A percentile compares a stretch with the other conserved stretches of the same genome.
Evolutionary conservation across 2,888 invertebrate species (phyloP).

Genomic region (Odontocerum albicorne): DNA sequence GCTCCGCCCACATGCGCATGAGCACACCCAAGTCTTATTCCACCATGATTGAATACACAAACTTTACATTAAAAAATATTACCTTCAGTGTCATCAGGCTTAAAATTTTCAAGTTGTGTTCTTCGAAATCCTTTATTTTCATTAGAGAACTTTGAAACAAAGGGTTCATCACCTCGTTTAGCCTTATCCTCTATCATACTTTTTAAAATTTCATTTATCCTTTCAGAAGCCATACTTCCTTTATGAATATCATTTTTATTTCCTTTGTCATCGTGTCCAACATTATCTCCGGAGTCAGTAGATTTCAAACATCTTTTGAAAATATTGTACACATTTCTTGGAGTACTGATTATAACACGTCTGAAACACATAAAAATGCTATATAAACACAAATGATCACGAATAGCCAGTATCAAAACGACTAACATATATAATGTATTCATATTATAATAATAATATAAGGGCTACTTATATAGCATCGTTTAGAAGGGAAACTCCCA

Average conservation of each 20-base stretch:
- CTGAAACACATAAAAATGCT: no score
- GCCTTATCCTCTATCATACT: slow-evolving; percentile 50
- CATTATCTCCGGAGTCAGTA: slow-evolving; percentile 11
- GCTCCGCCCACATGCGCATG: no score
- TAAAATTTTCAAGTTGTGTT: slow-evolving; percentile 41
- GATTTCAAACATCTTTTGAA: slow-evolving; percentile 17
- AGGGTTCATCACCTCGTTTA: slow-evolving; percentile 41
- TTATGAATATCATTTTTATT: slow-evolving; percentile 2
- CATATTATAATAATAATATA: no score
- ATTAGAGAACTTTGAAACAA: slow-evolving; percentile 15
- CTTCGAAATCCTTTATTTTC: slow-evolving; percentile 38
- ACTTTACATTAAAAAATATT: no score
- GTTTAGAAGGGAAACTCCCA: no score
- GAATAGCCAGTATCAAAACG: no score
- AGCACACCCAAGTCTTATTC: no score
- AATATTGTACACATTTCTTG: background rate
- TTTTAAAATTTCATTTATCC: slow-evolving; percentile 51
- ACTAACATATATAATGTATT: no score
- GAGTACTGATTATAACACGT: slow-evolving; percentile 6
- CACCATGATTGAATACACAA: no score
- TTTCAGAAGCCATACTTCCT: slow-evolving; percentile 40
- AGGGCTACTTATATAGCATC: no score
- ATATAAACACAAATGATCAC: no score
- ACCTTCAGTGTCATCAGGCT: slow-evolving; percentile 44
- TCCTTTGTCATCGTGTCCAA: slow-evolving; percentile 2